Conservation (phyloP, 2,113 vertebrate genomes). For the Piprites chloris region DNA sequence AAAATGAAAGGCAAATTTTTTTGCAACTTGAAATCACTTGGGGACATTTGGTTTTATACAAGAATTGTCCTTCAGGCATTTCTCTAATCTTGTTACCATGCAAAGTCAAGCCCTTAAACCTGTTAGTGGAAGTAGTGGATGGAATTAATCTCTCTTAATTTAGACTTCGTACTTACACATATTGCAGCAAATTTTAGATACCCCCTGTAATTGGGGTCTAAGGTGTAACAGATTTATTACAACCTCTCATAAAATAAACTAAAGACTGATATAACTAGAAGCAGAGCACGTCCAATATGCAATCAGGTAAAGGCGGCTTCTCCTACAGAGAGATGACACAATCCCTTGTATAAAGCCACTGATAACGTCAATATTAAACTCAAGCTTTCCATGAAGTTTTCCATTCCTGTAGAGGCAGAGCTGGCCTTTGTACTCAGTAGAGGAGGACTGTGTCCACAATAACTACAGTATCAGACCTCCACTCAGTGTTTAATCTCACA, state of each 20-base stretch:
- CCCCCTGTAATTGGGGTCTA: conserved; percentile 65
- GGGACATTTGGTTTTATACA: conserved; percentile 69
- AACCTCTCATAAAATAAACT: conserved; percentile 29
- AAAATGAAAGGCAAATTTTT: conserved; percentile 70
- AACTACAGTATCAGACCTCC: background rate
- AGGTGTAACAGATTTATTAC: conserved; percentile 65
- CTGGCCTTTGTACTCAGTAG: background rate
- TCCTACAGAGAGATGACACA: background rate
- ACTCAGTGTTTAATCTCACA: background rate
- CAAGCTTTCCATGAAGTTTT: background rate
- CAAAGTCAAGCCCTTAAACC: conserved; percentile 75
- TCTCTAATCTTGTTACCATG: conserved; percentile 76
- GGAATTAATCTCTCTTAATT: conserved; percentile 61
- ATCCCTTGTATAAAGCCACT: background rate
- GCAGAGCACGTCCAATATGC: background rate
- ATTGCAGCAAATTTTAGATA: conserved; percentile 50
- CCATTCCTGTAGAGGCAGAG: background rate
- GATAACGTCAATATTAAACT: background rate
- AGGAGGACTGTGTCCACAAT: background rate
- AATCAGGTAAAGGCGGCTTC: background rate
- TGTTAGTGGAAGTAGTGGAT: conserved; percentile 55
- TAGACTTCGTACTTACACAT: background rate
- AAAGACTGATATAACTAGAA: background rate
- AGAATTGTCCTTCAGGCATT: conserved; percentile 76
- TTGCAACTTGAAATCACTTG: conserved; percentile 65